Evolutionary conservation across 2,113 vertebrate species (phyloP), one percentile per base, ranked within the genome.

Genomic region (Rhinolophus ferrumequinum): DNA sequence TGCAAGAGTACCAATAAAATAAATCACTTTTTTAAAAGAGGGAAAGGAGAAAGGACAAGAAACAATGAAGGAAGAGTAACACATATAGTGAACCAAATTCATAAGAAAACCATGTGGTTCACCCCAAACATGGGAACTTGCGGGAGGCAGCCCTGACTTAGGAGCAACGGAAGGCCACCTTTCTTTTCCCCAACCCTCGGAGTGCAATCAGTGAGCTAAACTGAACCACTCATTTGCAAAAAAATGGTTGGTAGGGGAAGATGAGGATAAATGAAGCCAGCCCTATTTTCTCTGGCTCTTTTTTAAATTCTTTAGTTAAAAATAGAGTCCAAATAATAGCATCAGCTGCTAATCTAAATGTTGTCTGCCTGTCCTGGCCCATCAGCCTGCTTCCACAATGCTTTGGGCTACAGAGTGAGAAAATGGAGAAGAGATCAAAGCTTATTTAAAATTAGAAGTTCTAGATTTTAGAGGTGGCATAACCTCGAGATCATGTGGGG

Each of bases 261-360:
- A 95, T 50, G 88, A 97, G 50, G 64, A 64, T 30, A 90, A 96
- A 97, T 96, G 84, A 96, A 96, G 26, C 77, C 75, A 92, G 41
- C 3, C 64, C 79, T 96, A 64, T 96, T 97, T 97, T 96, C 95
- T 87, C 69, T 95, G 50, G 28, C n/a, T 96, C 54, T 94, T 83
- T 93, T 93, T 58, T 0, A 94, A 97, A 91, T 94, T 84, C 91
- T 87, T 79, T 52, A 95, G 93, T 79, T 97, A 95, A 97, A 96
- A 97, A 95, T 16, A 62, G 28, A 30, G 85, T 87, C 54, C 66
- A 85, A 81, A 88, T 97, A 97, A 97, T 58, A 77, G 92, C 80
- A 88, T 97, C 82, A 86, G 33, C 67, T 93, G 72, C 77, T 96
- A 83, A 94, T 94, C 64, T 94, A 52, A 97, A 67, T 52, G 77